These are phyloP conservation scores for Gryllus bimaculatus DNA, from an alignment of 1,140 invertebrate species.

Conservation along the genomic window DNA sequence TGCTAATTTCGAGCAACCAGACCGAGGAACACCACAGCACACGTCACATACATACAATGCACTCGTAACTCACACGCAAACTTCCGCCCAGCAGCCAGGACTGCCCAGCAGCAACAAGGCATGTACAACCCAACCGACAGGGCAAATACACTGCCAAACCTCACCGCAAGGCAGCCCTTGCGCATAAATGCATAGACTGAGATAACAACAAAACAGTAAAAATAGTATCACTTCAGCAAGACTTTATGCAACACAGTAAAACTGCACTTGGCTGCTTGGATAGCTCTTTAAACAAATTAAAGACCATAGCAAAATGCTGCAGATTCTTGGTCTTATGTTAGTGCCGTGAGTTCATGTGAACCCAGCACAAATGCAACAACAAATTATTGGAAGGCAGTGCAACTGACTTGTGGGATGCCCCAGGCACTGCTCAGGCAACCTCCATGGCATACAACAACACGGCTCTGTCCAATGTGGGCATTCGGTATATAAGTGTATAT, in stretches of 20 bases:
- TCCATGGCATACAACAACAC: neutral
- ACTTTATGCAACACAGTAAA: neutral
- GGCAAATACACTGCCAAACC: too few species aligned
- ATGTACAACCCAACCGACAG: neutral
- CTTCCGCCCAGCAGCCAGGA: neutral
- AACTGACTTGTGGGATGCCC: neutral
- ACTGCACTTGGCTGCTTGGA: slow-evolving; percentile 2
- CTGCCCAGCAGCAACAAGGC: neutral
- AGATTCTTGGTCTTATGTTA: neutral
- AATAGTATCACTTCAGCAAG: neutral
- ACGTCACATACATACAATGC: neutral
- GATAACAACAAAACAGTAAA: slow-evolving; percentile 5
- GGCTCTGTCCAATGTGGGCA: slow-evolving; percentile 2
- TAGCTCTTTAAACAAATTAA: neutral
- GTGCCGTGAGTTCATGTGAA: neutral
- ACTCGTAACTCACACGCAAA: neutral
- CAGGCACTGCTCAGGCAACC: neutral
- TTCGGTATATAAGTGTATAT: neutral
- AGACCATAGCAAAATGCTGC: neutral
- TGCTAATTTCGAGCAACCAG: neutral
- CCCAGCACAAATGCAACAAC: neutral
- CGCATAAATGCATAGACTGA: slow-evolving; percentile 1
- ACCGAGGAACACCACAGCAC: neutral
- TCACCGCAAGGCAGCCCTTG: neutral
- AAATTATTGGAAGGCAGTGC: neutral